Evolutionary conservation across 2,797 vertebrate species (phyloP).

Genomic region (Taeniopygia guttata): DNA sequence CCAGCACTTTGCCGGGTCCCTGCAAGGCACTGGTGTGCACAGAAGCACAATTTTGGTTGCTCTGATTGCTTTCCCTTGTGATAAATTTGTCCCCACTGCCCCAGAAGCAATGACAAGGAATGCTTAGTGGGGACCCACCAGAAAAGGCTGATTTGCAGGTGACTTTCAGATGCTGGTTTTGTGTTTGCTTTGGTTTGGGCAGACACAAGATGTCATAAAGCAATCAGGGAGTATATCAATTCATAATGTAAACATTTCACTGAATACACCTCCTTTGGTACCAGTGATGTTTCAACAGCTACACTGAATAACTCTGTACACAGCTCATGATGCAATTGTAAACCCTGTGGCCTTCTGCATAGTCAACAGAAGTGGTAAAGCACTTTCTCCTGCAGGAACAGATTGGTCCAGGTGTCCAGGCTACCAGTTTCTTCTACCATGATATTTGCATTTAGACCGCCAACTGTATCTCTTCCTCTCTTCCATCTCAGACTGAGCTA

Average conservation of each 20-base stretch:
- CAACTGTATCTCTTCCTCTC: neutral
- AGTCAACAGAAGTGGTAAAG: neutral
- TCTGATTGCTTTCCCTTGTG: neutral
- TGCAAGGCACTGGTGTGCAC: neutral
- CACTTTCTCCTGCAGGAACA: neutral
- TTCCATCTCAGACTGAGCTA: neutral
- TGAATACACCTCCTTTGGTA: neutral
- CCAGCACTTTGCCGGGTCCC: neutral
- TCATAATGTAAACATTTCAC: neutral
- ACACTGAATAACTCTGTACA: neutral
- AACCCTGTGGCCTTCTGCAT: neutral
- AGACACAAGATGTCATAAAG: neutral
- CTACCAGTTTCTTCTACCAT: neutral
- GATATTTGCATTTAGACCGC: neutral
- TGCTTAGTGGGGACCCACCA: neutral
- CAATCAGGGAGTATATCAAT: neutral
- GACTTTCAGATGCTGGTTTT: neutral
- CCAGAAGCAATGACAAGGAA: neutral
- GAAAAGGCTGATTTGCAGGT: neutral
- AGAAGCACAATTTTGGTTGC: neutral
- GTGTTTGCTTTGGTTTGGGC: neutral
- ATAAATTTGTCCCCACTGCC: neutral
- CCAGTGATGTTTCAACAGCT: neutral
- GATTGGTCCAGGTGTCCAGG: neutral
- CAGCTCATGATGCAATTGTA: neutral